These are phyloP conservation scores for Tachina grossa DNA, from an alignment of 2,888 invertebrate genomes.

Conservation along the genomic window DNA sequence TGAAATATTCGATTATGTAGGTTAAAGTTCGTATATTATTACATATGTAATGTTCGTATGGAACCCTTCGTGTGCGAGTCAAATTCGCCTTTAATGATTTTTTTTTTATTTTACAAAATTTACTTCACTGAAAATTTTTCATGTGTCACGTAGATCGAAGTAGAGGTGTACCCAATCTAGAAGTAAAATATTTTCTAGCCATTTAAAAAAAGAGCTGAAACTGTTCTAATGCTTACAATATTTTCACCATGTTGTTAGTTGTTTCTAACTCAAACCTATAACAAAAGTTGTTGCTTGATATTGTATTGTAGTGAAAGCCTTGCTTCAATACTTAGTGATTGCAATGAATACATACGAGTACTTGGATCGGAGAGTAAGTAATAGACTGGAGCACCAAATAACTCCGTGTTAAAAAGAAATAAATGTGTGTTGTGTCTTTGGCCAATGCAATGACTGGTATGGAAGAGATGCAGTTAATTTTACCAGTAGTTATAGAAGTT, in stretches of 20 bases:
- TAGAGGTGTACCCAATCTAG: not conserved
- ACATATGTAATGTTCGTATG: too few relatives aligned
- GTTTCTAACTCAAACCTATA: conserved; percentile 13
- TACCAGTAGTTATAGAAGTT: not conserved
- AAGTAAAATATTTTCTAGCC: not conserved
- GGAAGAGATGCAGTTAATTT: conserved; percentile 37
- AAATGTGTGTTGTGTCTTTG: not conserved
- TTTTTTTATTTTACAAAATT: too few relatives aligned
- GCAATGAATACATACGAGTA: conserved; percentile 24
- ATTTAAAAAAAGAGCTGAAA: conserved; percentile 29
- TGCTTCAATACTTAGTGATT: conserved; percentile 39
- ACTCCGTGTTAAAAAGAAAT: conserved; percentile 8
- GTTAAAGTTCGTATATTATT: too few relatives aligned
- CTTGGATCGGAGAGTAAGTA: conserved; percentile 57
- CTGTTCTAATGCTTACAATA: conserved; percentile 44
- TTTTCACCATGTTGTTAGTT: conserved; percentile 46
- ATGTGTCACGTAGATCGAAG: too few relatives aligned
- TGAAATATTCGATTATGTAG: too few relatives aligned
- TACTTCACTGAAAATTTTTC: too few relatives aligned
- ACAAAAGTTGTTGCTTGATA: conserved; percentile 19
- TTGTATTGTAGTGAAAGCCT: conserved; percentile 20
- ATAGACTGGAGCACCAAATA: conserved; percentile 39
- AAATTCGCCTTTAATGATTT: too few relatives aligned
- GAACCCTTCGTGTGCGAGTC: too few relatives aligned
- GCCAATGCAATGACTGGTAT: conserved; percentile 6